These are phyloP conservation scores for Cyphomyrmex costatus DNA, from an alignment of 1,140 invertebrate species.

Conservation along the genomic window DNA sequence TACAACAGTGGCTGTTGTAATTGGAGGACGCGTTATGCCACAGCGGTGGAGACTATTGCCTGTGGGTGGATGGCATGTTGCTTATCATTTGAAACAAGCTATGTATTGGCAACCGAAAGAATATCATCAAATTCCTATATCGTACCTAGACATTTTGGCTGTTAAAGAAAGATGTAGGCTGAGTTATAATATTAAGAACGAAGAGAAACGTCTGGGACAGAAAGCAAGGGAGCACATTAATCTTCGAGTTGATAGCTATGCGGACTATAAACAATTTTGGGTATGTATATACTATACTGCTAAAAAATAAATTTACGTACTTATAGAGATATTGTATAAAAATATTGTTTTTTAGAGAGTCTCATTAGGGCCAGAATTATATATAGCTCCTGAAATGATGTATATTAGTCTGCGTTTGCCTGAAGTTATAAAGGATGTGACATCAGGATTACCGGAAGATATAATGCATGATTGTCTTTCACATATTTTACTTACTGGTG, in stretches of 20 bases:
- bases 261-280: conserved; percentile 84
- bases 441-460: conserved; percentile 83
- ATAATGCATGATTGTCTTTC: conserved; percentile 85
- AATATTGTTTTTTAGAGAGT: conserved; percentile 81
- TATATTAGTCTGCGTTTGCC: conserved; percentile 85
- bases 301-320: neutral
- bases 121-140: conserved; percentile 85
- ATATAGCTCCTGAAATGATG: conserved; percentile 87
- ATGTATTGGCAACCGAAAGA: conserved; percentile 86
- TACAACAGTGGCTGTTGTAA: conserved; percentile 87
- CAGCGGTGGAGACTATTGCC: conserved; percentile 84
- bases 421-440: conserved; percentile 85
- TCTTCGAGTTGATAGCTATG: conserved; percentile 83
- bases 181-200: conserved; percentile 85
- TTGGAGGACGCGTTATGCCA: conserved; percentile 85
- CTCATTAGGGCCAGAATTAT: conserved; percentile 85
- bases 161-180: conserved; percentile 86
- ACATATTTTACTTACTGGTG: conserved; percentile 86
- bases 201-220: conserved; percentile 79
- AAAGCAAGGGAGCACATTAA: conserved; percentile 82
- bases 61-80: conserved; percentile 86
- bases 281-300: conserved; percentile 68
- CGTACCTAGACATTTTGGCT: conserved; percentile 84
- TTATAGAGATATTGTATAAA: neutral
- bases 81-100: conserved; percentile 86